These are phyloP conservation scores for Brachycybe producta DNA, from an alignment of 2,888 invertebrate genomes.

Conservation along the genomic window DNA sequence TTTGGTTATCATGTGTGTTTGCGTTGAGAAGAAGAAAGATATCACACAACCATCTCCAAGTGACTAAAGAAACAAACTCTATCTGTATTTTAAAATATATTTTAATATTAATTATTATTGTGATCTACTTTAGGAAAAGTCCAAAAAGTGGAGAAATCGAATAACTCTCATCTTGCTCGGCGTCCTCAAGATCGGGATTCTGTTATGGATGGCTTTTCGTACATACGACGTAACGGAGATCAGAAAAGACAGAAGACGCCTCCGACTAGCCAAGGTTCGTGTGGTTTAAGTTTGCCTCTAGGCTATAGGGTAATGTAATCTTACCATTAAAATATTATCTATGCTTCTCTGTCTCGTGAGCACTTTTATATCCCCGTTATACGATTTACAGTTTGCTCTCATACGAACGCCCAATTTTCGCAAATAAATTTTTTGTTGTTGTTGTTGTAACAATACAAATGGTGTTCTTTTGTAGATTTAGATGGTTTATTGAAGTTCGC, in stretches of 20 bases:
- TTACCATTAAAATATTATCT: neutral
- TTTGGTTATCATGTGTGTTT: slow-evolving; percentile 16
- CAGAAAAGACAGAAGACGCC: slow-evolving; percentile 14
- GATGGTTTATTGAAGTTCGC: slow-evolving; percentile 7
- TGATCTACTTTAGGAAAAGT: slow-evolving; percentile 9
- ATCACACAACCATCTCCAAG: slow-evolving; percentile 15
- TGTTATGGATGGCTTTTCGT: slow-evolving; percentile 14
- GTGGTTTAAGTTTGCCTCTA: slow-evolving; percentile 6
- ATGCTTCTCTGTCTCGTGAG: neutral
- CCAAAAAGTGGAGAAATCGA: slow-evolving; percentile 13
- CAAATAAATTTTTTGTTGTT: too few relatives aligned
- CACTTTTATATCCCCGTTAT: too few relatives aligned
- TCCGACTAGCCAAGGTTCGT: slow-evolving; percentile 12
- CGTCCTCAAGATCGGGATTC: slow-evolving; percentile 13
- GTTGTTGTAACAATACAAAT: too few relatives aligned
- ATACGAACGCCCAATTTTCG: too few relatives aligned
- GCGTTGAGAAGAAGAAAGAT: slow-evolving; percentile 18
- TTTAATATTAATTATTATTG: neutral
- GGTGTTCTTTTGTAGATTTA: slow-evolving; percentile 6
- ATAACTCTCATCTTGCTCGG: slow-evolving; percentile 16
- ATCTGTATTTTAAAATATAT: neutral
- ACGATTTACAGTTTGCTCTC: too few relatives aligned
- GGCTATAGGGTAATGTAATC: neutral
- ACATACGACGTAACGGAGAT: slow-evolving; percentile 13
- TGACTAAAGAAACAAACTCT: slow-evolving; percentile 6